These are phyloP conservation scores for Spea bombifrons DNA, from an alignment of 2,113 vertebrate genomes.

Conservation along the genomic window DNA sequence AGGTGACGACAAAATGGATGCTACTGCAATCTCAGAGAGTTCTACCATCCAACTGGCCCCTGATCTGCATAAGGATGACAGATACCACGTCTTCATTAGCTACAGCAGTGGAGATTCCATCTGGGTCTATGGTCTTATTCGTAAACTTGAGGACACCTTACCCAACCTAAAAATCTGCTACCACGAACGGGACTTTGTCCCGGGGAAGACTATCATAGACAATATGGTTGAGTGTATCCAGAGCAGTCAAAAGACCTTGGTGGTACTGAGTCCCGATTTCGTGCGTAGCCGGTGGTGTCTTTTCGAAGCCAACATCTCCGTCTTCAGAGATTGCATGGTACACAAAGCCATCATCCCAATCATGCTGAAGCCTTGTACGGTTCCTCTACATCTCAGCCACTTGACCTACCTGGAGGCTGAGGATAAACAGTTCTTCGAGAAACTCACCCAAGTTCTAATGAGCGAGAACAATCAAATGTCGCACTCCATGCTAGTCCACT, in stretches of 20 bases:
- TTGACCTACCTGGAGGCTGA: constrained; percentile 61
- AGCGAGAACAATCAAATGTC: constrained; percentile 48
- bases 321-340: constrained; percentile 60
- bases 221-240: constrained; percentile 64
- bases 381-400: constrained; percentile 62
- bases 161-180: constrained; percentile 54
- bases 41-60: constrained; percentile 13
- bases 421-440: constrained; percentile 51
- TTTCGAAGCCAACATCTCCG: constrained; percentile 61
- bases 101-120: constrained; percentile 56
- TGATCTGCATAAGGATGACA: constrained; percentile 44
- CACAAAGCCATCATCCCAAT: constrained; percentile 59
- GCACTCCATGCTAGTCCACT: constrained; percentile 51
- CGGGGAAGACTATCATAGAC: constrained; percentile 58
- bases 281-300: constrained; percentile 64
- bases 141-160: constrained; percentile 51
- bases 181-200: constrained; percentile 60
- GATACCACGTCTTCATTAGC: constrained; percentile 61
- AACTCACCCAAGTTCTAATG: constrained; percentile 55
- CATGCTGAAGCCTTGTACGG: constrained; percentile 53
- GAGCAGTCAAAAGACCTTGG: constrained; percentile 63
- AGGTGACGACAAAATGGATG: background rate
- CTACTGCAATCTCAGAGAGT: background rate
- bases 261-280: constrained; percentile 63
- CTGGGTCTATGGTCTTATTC: constrained; percentile 54